Evolutionary conservation across 2,888 invertebrate genomes (phyloP).

Genomic region (Lasioglossum zephyrum): DNA sequence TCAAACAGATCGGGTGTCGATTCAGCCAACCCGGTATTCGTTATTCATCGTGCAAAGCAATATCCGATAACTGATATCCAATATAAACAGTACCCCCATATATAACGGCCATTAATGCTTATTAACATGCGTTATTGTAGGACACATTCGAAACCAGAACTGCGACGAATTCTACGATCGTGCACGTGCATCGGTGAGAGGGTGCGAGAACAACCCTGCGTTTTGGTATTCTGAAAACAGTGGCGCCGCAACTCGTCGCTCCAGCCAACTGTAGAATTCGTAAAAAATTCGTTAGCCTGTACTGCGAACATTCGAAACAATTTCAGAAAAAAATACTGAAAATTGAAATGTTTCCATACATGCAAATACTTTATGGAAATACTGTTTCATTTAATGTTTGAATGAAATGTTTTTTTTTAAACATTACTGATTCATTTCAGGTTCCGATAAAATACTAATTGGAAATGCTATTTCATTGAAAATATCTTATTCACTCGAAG

Average conservation of each 20-base stretch:
- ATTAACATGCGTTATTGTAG: conserved; percentile 72
- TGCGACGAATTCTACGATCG: conserved; percentile 75
- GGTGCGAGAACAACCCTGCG: conserved; percentile 59
- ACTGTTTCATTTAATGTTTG: neutral
- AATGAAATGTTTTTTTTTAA: neutral
- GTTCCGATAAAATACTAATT: too few species aligned
- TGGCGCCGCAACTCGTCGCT: conserved; percentile 59
- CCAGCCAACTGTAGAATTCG: neutral
- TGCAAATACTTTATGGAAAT: neutral
- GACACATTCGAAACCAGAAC: conserved; percentile 73
- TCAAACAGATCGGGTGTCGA: neutral
- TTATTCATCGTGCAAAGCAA: neutral
- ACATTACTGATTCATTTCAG: neutral
- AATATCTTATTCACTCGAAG: neutral
- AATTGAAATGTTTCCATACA: neutral
- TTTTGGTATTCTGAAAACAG: conserved; percentile 63
- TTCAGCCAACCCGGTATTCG: neutral
- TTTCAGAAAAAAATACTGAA: neutral
- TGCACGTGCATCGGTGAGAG: conserved; percentile 72
- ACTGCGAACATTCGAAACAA: neutral
- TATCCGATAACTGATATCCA: conserved; percentile 64
- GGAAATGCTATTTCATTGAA: neutral
- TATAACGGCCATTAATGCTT: conserved; percentile 77
- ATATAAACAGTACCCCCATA: conserved; percentile 74
- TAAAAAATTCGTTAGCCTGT: neutral